Evolutionary conservation across 2,888 invertebrate genomes (phyloP).

Genomic region (Drosophila birchii): DNA sequence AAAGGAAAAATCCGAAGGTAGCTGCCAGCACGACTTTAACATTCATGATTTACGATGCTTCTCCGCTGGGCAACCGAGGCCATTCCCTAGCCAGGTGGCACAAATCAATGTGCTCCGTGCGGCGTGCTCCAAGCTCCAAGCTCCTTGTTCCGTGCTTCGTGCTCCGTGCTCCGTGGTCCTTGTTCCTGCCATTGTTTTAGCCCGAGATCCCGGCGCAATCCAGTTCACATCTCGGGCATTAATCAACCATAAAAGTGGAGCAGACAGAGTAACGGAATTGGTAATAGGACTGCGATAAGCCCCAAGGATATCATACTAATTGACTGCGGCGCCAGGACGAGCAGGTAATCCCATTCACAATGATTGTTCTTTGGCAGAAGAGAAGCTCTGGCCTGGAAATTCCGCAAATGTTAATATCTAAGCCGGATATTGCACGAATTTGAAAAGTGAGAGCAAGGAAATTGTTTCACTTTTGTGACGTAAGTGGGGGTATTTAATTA

Average conservation of each 20-base stretch:
- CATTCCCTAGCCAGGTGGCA: slow-evolving; percentile 65
- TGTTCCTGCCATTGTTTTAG: slow-evolving; percentile 24
- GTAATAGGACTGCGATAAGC: slow-evolving; percentile 47
- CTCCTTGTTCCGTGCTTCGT: slow-evolving; percentile 3
- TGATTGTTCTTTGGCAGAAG: slow-evolving; percentile 8
- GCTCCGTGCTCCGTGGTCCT: neutral
- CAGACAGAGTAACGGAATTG: slow-evolving; percentile 50
- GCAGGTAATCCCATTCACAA: slow-evolving; percentile 11
- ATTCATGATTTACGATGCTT: slow-evolving; percentile 74
- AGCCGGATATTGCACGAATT: slow-evolving; percentile 37
- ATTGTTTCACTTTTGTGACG: slow-evolving; percentile 17
- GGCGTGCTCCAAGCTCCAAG: slow-evolving; percentile 2
- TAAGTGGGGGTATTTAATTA: slow-evolving; percentile 15
- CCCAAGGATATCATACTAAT: slow-evolving; percentile 63
- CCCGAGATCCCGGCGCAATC: slow-evolving; percentile 26
- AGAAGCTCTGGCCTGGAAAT: neutral
- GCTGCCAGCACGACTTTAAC: slow-evolving; percentile 53
- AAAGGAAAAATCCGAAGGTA: slow-evolving; percentile 3
- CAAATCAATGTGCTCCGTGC: slow-evolving; percentile 55
- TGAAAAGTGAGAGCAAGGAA: slow-evolving; percentile 7
- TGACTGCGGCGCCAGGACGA: slow-evolving; percentile 39
- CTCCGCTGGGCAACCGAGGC: slow-evolving; percentile 41
- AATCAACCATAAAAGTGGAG: slow-evolving; percentile 65
- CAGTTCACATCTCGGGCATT: slow-evolving; percentile 59
- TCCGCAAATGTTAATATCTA: slow-evolving; percentile 7